Percentiles rank a stretch among this genome's conserved stretches.
phyloP scores from a whole-genome alignment of 1,140 invertebrate genomes.

The Apocrypta bakeri region DNA sequence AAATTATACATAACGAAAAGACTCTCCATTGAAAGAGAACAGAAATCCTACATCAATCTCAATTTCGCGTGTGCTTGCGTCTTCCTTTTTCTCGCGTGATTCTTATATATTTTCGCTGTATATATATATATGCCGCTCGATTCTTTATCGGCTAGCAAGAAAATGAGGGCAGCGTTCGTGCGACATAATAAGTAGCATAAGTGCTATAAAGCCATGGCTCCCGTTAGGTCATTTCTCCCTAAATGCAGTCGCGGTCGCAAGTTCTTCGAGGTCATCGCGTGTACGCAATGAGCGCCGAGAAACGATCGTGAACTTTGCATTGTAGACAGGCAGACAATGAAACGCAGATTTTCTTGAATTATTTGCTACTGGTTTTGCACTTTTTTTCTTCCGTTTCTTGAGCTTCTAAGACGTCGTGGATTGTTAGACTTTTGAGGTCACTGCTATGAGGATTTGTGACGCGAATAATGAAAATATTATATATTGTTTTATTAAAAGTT shows the following conservation, averaged over 20 bases:
- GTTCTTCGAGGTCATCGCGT: background rate
- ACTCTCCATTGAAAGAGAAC: background rate
- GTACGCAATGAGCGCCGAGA: background rate
- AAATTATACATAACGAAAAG: background rate
- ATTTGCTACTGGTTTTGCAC: background rate
- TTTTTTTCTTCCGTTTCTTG: background rate
- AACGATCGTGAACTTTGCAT: background rate
- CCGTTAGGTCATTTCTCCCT: background rate
- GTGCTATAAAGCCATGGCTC: background rate
- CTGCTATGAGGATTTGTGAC: background rate
- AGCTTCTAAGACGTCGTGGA: background rate
- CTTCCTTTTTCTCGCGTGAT: constrained; percentile 4
- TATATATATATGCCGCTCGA: background rate
- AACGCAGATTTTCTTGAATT: background rate
- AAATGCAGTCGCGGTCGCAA: background rate
- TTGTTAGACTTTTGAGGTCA: background rate
- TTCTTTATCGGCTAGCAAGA: background rate
- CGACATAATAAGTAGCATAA: constrained; percentile 1
- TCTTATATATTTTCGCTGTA: too few relatives aligned
- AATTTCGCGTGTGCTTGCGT: background rate
- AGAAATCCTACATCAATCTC: constrained; percentile 4
- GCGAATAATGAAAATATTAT: background rate
- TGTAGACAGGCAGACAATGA: background rate
- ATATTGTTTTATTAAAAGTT: too few relatives aligned
- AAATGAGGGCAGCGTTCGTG: background rate